Percentiles rank a stretch among this genome's conserved stretches.
Conservation (phyloP, 2,797 vertebrate species). For the Microhierax caerulescens region DNA sequence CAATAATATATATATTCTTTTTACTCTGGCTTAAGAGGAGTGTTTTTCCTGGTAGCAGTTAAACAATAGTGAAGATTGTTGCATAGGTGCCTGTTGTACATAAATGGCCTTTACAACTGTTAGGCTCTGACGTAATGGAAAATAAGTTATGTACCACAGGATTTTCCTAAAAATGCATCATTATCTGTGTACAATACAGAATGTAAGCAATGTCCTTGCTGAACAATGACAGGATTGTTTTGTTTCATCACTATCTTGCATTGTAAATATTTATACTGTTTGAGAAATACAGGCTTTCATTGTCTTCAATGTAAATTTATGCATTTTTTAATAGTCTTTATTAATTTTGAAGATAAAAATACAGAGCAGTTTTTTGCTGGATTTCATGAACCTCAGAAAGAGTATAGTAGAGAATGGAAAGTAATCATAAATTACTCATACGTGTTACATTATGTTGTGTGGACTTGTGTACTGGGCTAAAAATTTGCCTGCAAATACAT, state of each 20-base stretch:
- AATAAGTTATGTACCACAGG: not conserved
- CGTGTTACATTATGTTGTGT: not conserved
- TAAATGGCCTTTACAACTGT: not conserved
- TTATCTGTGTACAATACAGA: slow-evolving; percentile 25
- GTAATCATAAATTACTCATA: not conserved
- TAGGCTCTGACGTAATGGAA: not conserved
- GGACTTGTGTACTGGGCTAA: not conserved
- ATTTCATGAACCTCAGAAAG: not conserved
- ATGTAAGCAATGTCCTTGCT: not conserved
- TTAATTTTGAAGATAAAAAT: not conserved
- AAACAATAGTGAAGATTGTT: not conserved
- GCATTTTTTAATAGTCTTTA: not conserved
- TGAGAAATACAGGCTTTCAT: not conserved
- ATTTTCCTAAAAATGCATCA: slow-evolving; percentile 2
- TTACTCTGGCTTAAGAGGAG: not conserved
- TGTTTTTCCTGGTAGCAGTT: not conserved
- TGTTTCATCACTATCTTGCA: not conserved
- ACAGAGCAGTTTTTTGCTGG: not conserved
- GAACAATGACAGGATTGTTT: slow-evolving; percentile 32
- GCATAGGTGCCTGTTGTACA: not conserved
- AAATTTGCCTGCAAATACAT: not conserved
- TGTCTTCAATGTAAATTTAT: not conserved
- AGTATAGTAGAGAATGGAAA: not conserved
- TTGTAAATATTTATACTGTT: slow-evolving; percentile 31
- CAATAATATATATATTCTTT: not conserved